These are phyloP conservation scores for Autographa gamma DNA, from an alignment of 2,888 invertebrate genomes.

Conservation along the genomic window DNA sequence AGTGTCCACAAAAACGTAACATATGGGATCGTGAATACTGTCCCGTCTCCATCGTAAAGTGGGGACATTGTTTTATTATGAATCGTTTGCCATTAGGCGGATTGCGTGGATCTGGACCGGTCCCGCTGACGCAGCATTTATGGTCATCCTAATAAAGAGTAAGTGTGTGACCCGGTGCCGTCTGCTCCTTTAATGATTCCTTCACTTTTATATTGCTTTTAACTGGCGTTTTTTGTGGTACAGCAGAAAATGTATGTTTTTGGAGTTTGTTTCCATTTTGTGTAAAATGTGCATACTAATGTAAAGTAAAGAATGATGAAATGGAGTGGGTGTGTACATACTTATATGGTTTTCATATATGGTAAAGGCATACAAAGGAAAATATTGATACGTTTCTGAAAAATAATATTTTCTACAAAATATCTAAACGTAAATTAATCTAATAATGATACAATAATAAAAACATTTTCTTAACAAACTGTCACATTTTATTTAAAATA, in stretches of 20 bases:
- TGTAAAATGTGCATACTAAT: background rate
- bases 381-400: too few species aligned
- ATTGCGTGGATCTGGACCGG: slow-evolving; percentile 63
- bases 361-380: too few species aligned
- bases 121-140: slow-evolving; percentile 70
- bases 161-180: slow-evolving; percentile 65
- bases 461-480: background rate
- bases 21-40: slow-evolving; percentile 56
- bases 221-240: slow-evolving; percentile 7
- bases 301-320: too few species aligned
- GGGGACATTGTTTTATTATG: slow-evolving; percentile 73
- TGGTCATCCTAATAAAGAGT: slow-evolving; percentile 71
- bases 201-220: slow-evolving; percentile 57
- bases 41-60: slow-evolving; percentile 62
- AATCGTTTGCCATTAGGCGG: slow-evolving; percentile 71
- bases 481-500: slow-evolving; percentile 18
- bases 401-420: too few species aligned
- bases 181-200: slow-evolving; percentile 71
- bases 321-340: too few species aligned
- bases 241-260: background rate
- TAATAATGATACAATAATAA: background rate
- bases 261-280: background rate
- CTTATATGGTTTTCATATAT: too few species aligned
- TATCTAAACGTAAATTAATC: too few species aligned
- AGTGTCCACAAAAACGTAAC: slow-evolving; percentile 47